phyloP scores from a whole-genome alignment of 1,140 invertebrate species.

The Aphis gossypii region DNA sequence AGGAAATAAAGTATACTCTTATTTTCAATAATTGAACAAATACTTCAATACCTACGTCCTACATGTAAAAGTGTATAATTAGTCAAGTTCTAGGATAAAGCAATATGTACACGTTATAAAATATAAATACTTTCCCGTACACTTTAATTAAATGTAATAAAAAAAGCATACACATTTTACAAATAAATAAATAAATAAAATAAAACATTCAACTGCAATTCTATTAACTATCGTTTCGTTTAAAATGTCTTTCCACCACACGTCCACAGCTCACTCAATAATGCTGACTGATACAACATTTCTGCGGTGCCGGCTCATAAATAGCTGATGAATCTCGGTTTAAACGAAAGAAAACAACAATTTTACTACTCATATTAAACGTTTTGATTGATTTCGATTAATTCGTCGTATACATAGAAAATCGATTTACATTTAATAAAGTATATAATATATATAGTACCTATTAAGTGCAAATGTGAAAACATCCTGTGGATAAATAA shows the following conservation, averaged over 20 bases:
- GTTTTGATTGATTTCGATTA: not conserved
- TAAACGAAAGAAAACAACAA: not conserved
- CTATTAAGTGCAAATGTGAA: not conserved
- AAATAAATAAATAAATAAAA: too few species aligned
- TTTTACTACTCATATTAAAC: not conserved
- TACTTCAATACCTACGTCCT: too few species aligned
- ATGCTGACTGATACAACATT: not conserved
- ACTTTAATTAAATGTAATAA: too few species aligned
- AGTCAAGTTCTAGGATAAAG: too few species aligned
- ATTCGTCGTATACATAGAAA: not conserved
- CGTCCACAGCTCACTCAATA: not conserved
- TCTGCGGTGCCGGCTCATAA: not conserved
- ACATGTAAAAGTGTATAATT: too few species aligned
- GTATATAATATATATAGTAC: too few species aligned
- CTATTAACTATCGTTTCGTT: too few species aligned
- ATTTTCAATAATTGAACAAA: too few species aligned
- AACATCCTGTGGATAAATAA: not conserved
- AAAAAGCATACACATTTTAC: too few species aligned
- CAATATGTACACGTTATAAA: too few species aligned
- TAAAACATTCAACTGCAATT: not conserved
- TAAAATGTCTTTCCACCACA: not conserved
- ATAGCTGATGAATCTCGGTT: not conserved
- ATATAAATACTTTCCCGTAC: too few species aligned
- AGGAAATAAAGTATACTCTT: too few species aligned
- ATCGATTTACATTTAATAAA: not conserved